Conservation (phyloP, 1,140 invertebrate species). For the Drosophila virilis region DNA sequence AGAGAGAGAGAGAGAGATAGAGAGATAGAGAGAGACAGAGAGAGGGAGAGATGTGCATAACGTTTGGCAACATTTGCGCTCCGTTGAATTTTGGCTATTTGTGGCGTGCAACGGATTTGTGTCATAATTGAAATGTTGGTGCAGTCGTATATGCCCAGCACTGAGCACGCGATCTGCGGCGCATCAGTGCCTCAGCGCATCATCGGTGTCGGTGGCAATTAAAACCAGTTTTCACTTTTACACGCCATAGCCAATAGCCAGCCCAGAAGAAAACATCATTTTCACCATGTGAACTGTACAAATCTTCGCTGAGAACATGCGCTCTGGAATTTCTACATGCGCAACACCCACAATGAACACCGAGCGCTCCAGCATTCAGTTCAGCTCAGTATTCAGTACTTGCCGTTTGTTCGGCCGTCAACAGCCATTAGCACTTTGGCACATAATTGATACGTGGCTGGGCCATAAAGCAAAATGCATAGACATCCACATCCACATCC, state of each 20-base stretch:
- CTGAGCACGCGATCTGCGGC: slow-evolving; percentile 57
- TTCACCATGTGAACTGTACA: slow-evolving; percentile 28
- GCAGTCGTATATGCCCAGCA: slow-evolving; percentile 11
- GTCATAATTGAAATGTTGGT: slow-evolving; percentile 72
- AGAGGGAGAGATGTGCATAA: slow-evolving; percentile 9
- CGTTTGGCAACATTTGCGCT: slow-evolving; percentile 37
- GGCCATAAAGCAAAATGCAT: slow-evolving; percentile 78
- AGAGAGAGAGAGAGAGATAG: slow-evolving; percentile 14
- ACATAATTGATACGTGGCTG: slow-evolving; percentile 83
- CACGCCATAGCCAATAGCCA: slow-evolving; percentile 27
- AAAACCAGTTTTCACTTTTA: slow-evolving; percentile 77
- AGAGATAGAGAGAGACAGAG: neutral
- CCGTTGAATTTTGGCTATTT: slow-evolving; percentile 59
- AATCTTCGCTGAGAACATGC: slow-evolving; percentile 26
- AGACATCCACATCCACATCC: slow-evolving; percentile 59
- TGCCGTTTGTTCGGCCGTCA: slow-evolving; percentile 66
- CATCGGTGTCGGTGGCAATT: slow-evolving; percentile 45
- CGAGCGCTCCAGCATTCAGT: slow-evolving; percentile 9
- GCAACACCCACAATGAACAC: slow-evolving; percentile 46
- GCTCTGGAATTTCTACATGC: slow-evolving; percentile 29
- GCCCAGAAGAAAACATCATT: slow-evolving; percentile 5
- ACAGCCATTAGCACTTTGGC: slow-evolving; percentile 84
- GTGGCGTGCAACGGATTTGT: slow-evolving; percentile 72
- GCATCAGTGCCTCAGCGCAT: slow-evolving; percentile 28
- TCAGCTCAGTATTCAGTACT: slow-evolving; percentile 13